These are phyloP conservation scores for Rambutsinella grinnellia DNA, from an alignment of 2,888 invertebrate species.

Conservation along the genomic window DNA sequence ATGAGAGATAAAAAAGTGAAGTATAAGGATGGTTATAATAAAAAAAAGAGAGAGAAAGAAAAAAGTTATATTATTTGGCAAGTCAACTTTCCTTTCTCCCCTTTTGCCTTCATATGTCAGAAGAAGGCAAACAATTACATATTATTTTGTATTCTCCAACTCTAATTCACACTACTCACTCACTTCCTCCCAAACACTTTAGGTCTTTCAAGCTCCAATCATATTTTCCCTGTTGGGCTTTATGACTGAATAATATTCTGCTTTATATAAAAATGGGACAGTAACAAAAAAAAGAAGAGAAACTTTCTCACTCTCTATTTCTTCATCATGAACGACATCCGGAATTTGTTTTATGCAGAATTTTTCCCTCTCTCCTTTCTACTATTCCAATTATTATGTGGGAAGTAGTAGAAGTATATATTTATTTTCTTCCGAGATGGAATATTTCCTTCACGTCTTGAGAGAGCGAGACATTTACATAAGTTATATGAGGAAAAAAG, in stretches of 20 bases:
- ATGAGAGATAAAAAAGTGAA: conserved; percentile 12
- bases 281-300: conserved; percentile 15
- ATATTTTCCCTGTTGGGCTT: no score
- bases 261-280: no score
- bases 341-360: conserved; percentile 39
- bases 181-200: conserved; percentile 23
- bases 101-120: conserved; percentile 53
- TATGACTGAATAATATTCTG: no score
- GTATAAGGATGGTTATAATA: no score
- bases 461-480: conserved; percentile 45
- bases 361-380: no score
- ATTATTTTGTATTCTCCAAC: conserved; percentile 45
- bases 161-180: conserved; percentile 31
- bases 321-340: conserved; percentile 35
- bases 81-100: conserved; percentile 53
- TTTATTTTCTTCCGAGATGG: no score
- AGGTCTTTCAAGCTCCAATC: conserved; percentile 6
- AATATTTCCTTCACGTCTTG: no score
- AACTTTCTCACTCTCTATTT: conserved; percentile 27
- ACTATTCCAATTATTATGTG: no score
- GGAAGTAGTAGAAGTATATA: no score
- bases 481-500: conserved; percentile 49
- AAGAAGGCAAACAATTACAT: conserved; percentile 50
- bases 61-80: conserved; percentile 28
- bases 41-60: no score